A percentile compares a stretch with the other conserved stretches of the same genome.
phyloP scores from a whole-genome alignment of 2,113 vertebrate species.

The Dascyllus trimaculatus region DNA sequence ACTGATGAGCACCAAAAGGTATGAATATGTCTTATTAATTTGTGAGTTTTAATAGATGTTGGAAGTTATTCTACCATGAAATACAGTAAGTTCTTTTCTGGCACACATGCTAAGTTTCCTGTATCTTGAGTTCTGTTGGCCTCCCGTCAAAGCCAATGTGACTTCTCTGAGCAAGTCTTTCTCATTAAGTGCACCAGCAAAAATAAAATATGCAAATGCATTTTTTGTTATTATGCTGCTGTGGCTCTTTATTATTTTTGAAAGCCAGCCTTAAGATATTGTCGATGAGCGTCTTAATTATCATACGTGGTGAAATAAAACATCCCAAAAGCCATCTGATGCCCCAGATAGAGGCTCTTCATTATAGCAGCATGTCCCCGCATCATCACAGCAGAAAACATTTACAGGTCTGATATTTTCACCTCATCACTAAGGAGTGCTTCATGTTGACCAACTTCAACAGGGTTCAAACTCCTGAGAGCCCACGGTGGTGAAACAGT shows the following conservation, averaged over 20 bases:
- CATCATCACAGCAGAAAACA: conserved; percentile 2
- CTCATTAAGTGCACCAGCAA: conserved; percentile 32
- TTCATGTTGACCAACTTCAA: neutral
- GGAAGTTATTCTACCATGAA: conserved; percentile 28
- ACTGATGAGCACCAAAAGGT: too few species aligned
- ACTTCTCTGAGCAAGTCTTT: conserved; percentile 39
- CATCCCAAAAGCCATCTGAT: conserved; percentile 38
- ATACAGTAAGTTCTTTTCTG: conserved; percentile 24
- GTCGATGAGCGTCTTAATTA: conserved; percentile 35
- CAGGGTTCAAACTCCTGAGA: neutral
- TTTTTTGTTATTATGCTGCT: conserved; percentile 27
- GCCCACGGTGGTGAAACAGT: neutral
- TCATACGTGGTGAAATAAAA: conserved; percentile 36
- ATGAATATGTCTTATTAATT: neutral
- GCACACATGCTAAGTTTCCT: conserved; percentile 14
- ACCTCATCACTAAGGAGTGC: neutral
- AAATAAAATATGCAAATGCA: conserved; percentile 47
- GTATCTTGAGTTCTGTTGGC: conserved; percentile 45
- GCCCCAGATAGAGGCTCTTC: conserved; percentile 38
- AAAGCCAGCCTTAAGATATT: conserved; percentile 46
- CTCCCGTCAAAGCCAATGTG: conserved; percentile 37
- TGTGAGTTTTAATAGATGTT: conserved; percentile 4
- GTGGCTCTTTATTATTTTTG: conserved; percentile 33
- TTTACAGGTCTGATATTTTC: neutral
- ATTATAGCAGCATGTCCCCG: neutral